Conservation (phyloP, 2,797 vertebrate species). For the Thunnus albacares region DNA sequence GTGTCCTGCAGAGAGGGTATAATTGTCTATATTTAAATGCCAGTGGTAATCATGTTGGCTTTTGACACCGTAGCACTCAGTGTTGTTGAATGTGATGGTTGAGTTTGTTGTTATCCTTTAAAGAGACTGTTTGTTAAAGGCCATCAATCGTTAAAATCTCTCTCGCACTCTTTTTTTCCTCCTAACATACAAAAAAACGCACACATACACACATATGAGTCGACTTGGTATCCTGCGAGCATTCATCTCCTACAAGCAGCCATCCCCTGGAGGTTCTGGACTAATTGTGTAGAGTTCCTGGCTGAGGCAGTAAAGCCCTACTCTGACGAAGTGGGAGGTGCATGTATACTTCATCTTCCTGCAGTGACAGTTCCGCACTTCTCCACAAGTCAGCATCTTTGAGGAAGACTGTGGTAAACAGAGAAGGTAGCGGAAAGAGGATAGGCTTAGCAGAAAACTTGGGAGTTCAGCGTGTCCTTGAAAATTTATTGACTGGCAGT, state of each 20-base stretch:
- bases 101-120: background rate
- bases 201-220: conserved; percentile 26
- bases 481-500: conserved; percentile 77
- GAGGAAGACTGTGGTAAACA: conserved; percentile 74
- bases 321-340: conserved; percentile 76
- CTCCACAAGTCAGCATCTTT: conserved; percentile 83
- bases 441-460: conserved; percentile 55
- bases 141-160: conserved; percentile 5
- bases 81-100: background rate
- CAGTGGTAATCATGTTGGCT: background rate
- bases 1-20: background rate
- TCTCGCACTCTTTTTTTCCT: background rate
- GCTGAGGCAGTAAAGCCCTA: conserved; percentile 59
- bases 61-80: conserved; percentile 15
- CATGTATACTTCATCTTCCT: conserved; percentile 79
- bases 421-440: conserved; percentile 49
- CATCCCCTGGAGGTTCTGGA: conserved; percentile 68
- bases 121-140: conserved; percentile 8
- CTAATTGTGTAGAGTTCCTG: conserved; percentile 79
- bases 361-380: conserved; percentile 74
- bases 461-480: conserved; percentile 73
- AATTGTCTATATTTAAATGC: conserved; percentile 4
- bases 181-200: conserved; percentile 23
- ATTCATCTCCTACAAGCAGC: conserved; percentile 73
- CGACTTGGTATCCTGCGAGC: conserved; percentile 37